These are phyloP conservation scores for Yasuhikotakia modesta DNA, from an alignment of 2,797 vertebrate genomes.

Conservation along the genomic window DNA sequence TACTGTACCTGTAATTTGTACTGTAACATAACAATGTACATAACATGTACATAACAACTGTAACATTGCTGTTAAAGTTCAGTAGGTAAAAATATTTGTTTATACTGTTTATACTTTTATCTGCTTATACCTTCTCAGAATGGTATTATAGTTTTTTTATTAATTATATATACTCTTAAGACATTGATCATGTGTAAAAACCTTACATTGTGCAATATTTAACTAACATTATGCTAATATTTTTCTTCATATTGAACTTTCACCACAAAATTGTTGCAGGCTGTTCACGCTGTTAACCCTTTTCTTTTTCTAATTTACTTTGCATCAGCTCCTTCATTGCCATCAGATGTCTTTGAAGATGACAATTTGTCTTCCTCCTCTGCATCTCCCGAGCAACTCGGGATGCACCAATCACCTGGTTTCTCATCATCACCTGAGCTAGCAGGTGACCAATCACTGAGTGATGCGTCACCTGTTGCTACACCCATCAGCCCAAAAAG, in stretches of 20 bases:
- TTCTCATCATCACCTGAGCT: slow-evolving; percentile 73
- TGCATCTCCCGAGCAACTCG: slow-evolving; percentile 72
- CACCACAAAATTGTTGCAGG: neutral
- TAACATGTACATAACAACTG: no score
- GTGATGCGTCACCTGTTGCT: slow-evolving; percentile 72
- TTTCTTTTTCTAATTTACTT: slow-evolving; percentile 61
- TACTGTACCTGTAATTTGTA: no score
- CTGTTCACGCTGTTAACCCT: slow-evolving; percentile 48
- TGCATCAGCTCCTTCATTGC: slow-evolving; percentile 56
- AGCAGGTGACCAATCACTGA: slow-evolving; percentile 75
- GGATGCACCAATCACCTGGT: slow-evolving; percentile 67
- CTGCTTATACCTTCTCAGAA: no score
- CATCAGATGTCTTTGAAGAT: slow-evolving; percentile 82
- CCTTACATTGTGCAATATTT: neutral
- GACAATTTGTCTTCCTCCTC: slow-evolving; percentile 79
- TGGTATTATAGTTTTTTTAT: no score
- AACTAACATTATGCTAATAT: neutral
- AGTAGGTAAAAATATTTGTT: no score
- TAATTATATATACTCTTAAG: no score
- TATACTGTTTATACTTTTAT: no score
- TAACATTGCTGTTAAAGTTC: no score
- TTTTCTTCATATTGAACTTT: no score
- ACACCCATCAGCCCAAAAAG: slow-evolving; percentile 67
- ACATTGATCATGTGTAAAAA: neutral
- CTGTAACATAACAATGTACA: no score